Evolutionary conservation across 2,888 invertebrate species (phyloP).

Genomic region (Hemithea aestivaria): DNA sequence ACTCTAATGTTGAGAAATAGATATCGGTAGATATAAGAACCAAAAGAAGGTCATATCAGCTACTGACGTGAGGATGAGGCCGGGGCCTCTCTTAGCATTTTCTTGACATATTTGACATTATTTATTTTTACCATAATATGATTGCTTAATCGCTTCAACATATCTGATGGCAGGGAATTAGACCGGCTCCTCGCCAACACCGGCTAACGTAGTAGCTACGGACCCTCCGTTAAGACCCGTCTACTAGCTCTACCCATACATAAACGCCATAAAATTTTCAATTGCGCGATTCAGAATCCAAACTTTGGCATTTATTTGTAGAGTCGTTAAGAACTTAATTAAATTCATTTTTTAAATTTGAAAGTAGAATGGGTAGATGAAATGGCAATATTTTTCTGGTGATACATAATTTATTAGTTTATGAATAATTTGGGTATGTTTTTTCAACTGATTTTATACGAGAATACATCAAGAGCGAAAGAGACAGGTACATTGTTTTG

Average conservation of each 20-base stretch:
- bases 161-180: conserved; percentile 66
- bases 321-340: neutral
- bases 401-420: neutral
- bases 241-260: conserved; percentile 27
- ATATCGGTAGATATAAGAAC: neutral
- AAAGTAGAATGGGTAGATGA: neutral
- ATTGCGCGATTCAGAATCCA: conserved; percentile 57
- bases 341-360: neutral
- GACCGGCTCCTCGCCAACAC: conserved; percentile 68
- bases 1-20: too few relatives aligned
- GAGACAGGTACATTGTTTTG: conserved; percentile 18
- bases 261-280: conserved; percentile 35
- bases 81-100: conserved; percentile 67
- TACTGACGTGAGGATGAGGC: conserved; percentile 73
- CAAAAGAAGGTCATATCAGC: conserved; percentile 72
- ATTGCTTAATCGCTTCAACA: conserved; percentile 63
- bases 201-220: conserved; percentile 73
- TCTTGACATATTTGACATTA: conserved; percentile 69
- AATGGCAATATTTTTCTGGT: neutral
- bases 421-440: conserved; percentile 1
- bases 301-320: conserved; percentile 18
- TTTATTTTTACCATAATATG: conserved; percentile 63
- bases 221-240: conserved; percentile 45
- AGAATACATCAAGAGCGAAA: conserved; percentile 14
- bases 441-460: conserved; percentile 8